Base-by-base conservation (phyloP, 2,797 vertebrate genomes). In the Artibeus jamaicensis region DNA sequence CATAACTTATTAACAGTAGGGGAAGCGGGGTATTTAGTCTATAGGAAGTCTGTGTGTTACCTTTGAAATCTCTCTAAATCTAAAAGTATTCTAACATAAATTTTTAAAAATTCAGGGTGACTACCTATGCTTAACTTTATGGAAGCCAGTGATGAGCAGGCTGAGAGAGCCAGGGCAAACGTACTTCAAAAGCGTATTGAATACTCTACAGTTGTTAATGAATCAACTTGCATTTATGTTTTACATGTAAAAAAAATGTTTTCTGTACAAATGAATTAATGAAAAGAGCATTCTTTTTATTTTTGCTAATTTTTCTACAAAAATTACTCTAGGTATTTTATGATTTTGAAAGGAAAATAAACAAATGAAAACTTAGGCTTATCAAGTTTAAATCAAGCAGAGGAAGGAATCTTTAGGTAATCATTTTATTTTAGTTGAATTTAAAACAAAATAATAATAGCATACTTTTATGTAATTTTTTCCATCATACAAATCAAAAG, bases 401-500 rank as follows among this genome's bases (percentile, higher is more conserved):
- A 81, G 9, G 4, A 70, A 48, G 2, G 93, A 89, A 86, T 85
- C 21, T 6, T 78, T 84, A 68, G 37, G 1, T 50, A 93, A 42
- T 74, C 29, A 89, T 89, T 89, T 91, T n/a, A 67, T 65, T 95
- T 89, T 34, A 50, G 18, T 44, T 86, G 92, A 93, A 86, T 53
- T 93, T 88, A 88, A 93, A 94, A 78, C 14, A 71, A 81, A 82
- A 79, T 89, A 70, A 57, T 77, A 93, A 34, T 37, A 94, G 39
- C 26, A 76, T 68, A 79, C 2, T 55, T 93, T 83, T 65, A 53
- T 77, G 15, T 96, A 65, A 84, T 39, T 46, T 9, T 91, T 93
- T 94, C 22, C 42, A 67, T 79, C 19, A 96, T 82, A 88, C 77
- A 86, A 89, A 77, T 82, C 18, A 93, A 91, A 94, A 57, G 1